phyloP scores from a whole-genome alignment of 2,797 vertebrate species.

The Myioborus miniatus region DNA sequence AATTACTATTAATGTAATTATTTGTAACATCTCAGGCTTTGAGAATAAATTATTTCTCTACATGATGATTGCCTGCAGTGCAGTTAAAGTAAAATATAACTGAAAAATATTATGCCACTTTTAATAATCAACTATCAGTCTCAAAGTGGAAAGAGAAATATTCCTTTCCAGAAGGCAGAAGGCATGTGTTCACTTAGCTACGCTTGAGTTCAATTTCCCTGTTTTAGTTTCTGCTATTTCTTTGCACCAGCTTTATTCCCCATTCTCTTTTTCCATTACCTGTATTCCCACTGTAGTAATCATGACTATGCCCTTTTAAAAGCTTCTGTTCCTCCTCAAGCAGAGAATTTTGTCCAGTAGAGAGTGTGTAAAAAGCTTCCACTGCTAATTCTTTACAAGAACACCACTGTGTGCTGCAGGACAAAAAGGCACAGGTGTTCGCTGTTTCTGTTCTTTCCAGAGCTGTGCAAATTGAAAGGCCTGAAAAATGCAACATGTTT shows the following conservation, averaged over 20 bases:
- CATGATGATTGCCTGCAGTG: not conserved
- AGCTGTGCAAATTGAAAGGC: not conserved
- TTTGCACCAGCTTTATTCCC: not conserved
- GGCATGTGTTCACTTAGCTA: not conserved
- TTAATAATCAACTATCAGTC: slow-evolving; percentile 20
- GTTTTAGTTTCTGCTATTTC: not conserved
- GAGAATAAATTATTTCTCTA: slow-evolving; percentile 23
- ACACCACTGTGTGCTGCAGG: not conserved
- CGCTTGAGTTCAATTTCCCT: not conserved
- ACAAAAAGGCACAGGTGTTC: fast-evolving
- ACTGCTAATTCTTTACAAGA: not conserved
- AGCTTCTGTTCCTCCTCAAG: not conserved
- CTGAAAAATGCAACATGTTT: not conserved
- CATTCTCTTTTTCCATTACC: not conserved
- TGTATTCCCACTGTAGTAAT: not conserved
- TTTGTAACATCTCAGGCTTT: slow-evolving; percentile 31
- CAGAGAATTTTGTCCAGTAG: not conserved
- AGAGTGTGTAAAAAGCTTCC: not conserved
- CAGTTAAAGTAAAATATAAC: slow-evolving; percentile 15
- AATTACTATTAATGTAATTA: slow-evolving; percentile 53
- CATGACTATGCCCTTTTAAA: not conserved
- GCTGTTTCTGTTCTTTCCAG: not conserved
- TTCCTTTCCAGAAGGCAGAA: not conserved
- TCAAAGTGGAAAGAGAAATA: not conserved
- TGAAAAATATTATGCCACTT: not conserved